Evolutionary conservation across 2,888 invertebrate species (phyloP).

Genomic region (Hirtodrosophila trivittata): DNA sequence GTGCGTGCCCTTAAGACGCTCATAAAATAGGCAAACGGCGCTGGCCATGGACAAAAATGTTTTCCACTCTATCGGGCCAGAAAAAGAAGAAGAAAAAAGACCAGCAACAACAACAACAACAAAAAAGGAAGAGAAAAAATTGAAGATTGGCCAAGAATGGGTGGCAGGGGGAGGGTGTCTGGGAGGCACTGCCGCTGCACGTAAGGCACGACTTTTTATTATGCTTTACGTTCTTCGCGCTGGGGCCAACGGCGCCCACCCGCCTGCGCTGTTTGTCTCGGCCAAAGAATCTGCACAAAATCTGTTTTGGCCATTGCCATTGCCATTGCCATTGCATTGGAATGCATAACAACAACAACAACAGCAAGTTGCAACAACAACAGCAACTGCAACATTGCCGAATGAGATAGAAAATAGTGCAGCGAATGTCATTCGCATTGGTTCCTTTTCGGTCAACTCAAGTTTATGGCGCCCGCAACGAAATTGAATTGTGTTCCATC

Average conservation of each 20-base stretch:
- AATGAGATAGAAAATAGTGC: constrained; percentile 62
- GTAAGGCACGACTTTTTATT: constrained; percentile 78
- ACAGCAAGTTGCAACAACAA: constrained; percentile 31
- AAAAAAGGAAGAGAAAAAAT: neutral
- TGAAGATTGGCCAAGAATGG: constrained; percentile 42
- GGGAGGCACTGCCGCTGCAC: constrained; percentile 59
- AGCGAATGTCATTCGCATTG: constrained; percentile 74
- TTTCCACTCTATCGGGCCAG: constrained; percentile 53
- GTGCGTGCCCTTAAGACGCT: constrained; percentile 80
- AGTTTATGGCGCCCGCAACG: constrained; percentile 66
- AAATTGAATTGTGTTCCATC: constrained; percentile 56
- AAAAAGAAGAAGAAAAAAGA: constrained; percentile 33
- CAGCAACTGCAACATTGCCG: neutral
- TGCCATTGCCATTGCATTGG: constrained; percentile 57
- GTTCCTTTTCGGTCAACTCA: constrained; percentile 48
- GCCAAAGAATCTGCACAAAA: constrained; percentile 62
- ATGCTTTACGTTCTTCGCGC: constrained; percentile 73
- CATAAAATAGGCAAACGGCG: constrained; percentile 76
- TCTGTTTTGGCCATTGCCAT: constrained; percentile 69
- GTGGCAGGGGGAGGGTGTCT: neutral
- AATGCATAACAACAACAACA: constrained; percentile 66
- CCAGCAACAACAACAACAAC: constrained; percentile 12
- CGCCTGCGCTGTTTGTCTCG: constrained; percentile 72
- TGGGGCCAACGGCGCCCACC: constrained; percentile 74
- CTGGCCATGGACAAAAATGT: constrained; percentile 64